Conservation (phyloP, 2,888 invertebrate genomes). For the Willowsia nigromaculata region DNA sequence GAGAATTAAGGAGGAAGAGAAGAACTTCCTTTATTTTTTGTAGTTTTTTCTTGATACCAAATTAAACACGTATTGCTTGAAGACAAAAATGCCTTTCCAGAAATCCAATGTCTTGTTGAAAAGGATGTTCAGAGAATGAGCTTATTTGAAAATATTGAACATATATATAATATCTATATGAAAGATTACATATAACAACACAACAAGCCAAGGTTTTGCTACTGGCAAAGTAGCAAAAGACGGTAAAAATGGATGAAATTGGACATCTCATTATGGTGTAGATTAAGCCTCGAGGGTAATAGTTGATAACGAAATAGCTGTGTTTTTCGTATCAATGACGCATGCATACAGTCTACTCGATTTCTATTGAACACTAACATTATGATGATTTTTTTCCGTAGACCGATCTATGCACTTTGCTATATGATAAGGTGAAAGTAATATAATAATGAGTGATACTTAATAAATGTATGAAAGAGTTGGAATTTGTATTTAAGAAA, state of each 20-base stretch:
- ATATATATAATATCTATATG: no score
- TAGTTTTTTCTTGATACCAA: constrained; percentile 18
- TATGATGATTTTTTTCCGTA: no score
- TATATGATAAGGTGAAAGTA: no score
- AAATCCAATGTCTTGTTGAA: neutral
- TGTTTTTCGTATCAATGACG: neutral
- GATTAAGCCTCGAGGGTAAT: neutral
- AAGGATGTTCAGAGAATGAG: constrained; percentile 7
- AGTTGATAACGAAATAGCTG: neutral
- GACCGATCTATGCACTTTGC: no score
- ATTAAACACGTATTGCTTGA: constrained; percentile 55
- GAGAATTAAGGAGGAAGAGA: constrained; percentile 9
- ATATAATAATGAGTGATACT: no score
- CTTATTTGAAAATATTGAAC: no score
- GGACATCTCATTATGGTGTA: constrained; percentile 18
- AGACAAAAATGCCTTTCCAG: neutral
- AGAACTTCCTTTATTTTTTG: constrained; percentile 37
- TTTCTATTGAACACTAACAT: no score
- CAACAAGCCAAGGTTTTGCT: neutral
- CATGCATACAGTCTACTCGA: no score
- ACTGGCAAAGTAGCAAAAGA: neutral
- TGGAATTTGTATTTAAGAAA: no score
- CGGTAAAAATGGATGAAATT: neutral
- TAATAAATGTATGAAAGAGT: no score
- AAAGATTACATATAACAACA: neutral